phyloP scores from a whole-genome alignment of 2,113 vertebrate genomes.

The Tapirus terrestris region DNA sequence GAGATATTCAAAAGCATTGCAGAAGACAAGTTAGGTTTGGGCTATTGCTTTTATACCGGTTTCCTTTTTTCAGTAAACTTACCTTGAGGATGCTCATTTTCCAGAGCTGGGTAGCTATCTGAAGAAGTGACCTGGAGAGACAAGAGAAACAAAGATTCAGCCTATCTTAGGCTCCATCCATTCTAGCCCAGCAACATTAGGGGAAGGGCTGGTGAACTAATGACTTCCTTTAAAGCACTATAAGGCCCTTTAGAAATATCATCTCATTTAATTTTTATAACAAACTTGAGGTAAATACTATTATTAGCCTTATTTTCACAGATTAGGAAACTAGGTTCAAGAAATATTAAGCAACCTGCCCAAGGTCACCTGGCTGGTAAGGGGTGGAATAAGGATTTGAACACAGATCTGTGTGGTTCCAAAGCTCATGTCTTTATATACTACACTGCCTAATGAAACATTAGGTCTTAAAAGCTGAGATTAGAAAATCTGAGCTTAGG shows the following conservation, averaged over 20 bases:
- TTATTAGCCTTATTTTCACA: conserved; percentile 50
- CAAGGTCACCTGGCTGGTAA: background rate
- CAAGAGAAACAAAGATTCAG: conserved; percentile 61
- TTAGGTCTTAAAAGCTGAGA: conserved; percentile 27
- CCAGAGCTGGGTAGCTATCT: conserved; percentile 66
- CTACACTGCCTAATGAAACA: background rate
- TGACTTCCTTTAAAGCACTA: background rate
- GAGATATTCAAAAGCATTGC: background rate
- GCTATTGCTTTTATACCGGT: background rate
- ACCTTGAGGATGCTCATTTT: conserved; percentile 78
- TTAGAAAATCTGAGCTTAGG: conserved; percentile 11
- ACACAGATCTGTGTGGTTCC: background rate
- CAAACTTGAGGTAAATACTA: background rate
- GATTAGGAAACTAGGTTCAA: conserved; percentile 45
- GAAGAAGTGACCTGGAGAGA: conserved; percentile 76
- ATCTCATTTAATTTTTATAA: conserved; percentile 13
- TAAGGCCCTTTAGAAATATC: background rate
- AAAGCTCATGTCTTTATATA: conserved; percentile 10
- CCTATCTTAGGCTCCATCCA: background rate
- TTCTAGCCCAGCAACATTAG: background rate
- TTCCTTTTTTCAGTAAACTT: conserved; percentile 35
- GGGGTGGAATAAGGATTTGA: background rate
- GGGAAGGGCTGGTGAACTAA: background rate
- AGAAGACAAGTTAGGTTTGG: background rate
- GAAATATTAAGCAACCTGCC: background rate